A percentile compares a stretch with the other conserved stretches of the same genome.
phyloP scores from a whole-genome alignment of 2,797 vertebrate genomes.

The Hemibagrus guttatus region DNA sequence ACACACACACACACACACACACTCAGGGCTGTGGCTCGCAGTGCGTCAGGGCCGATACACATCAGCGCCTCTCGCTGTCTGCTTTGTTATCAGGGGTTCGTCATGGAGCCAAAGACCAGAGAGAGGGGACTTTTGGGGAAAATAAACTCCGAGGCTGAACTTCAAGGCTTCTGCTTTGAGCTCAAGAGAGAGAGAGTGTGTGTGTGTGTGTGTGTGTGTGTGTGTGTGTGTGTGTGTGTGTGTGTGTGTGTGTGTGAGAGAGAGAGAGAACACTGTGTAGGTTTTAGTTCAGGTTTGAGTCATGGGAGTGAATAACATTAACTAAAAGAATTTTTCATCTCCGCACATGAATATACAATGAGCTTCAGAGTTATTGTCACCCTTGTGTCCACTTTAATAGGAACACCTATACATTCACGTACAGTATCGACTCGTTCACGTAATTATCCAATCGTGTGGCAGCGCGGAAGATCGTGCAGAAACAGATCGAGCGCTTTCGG shows the following conservation, averaged over 20 bases:
- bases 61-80: slow-evolving; percentile 38
- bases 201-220: background rate
- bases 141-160: background rate
- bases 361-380: background rate
- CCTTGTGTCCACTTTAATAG: background rate
- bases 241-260: background rate
- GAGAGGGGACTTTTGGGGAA: slow-evolving; percentile 8
- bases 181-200: background rate
- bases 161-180: background rate
- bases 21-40: slow-evolving; percentile 19
- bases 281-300: background rate
- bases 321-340: background rate
- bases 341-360: background rate
- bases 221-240: background rate
- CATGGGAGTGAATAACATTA: background rate
- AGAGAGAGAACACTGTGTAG: background rate
- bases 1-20: slow-evolving; percentile 42
- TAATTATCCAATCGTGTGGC: background rate
- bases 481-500: background rate
- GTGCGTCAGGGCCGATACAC: slow-evolving; percentile 36
- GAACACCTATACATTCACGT: background rate
- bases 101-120: slow-evolving; percentile 10
- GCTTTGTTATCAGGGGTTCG: slow-evolving; percentile 31
- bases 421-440: background rate
- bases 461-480: background rate